Conservation (phyloP, 1,140 invertebrate genomes). For the Bathynomus jamesi region DNA sequence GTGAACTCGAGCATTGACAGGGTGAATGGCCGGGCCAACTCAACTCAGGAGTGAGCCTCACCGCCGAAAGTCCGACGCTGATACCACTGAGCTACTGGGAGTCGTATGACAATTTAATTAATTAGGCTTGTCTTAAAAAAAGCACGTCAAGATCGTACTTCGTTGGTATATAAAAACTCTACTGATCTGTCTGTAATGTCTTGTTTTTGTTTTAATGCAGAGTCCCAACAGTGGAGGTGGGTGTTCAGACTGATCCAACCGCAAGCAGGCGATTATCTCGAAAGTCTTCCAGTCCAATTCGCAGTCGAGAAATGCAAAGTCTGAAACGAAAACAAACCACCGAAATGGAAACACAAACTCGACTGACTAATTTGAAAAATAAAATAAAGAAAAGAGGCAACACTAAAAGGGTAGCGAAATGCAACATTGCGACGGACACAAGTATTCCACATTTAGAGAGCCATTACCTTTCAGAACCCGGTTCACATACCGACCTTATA, state of each 20-base stretch:
- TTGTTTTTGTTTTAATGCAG: not conserved
- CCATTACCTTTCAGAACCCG: not conserved
- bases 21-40: too few species aligned
- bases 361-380: not conserved
- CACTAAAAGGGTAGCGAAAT: not conserved
- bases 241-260: not conserved
- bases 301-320: not conserved
- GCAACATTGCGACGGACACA: not conserved
- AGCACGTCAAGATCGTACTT: too few species aligned
- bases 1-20: too few species aligned
- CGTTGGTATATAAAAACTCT: too few species aligned
- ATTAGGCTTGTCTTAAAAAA: too few species aligned
- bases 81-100: too few species aligned
- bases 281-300: not conserved
- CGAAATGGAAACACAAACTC: not conserved
- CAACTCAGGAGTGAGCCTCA: too few species aligned
- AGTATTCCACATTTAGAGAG: not conserved
- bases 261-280: not conserved
- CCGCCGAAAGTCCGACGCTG: too few species aligned
- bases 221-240: not conserved
- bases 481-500: not conserved
- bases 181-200: too few species aligned
- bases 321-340: not conserved
- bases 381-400: not conserved
- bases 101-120: too few species aligned